Percentiles rank a stretch among this genome's conserved stretches.
Evolutionary conservation across 2,888 invertebrate species (phyloP).

Genomic region (Tenthredo mesomela): DNA sequence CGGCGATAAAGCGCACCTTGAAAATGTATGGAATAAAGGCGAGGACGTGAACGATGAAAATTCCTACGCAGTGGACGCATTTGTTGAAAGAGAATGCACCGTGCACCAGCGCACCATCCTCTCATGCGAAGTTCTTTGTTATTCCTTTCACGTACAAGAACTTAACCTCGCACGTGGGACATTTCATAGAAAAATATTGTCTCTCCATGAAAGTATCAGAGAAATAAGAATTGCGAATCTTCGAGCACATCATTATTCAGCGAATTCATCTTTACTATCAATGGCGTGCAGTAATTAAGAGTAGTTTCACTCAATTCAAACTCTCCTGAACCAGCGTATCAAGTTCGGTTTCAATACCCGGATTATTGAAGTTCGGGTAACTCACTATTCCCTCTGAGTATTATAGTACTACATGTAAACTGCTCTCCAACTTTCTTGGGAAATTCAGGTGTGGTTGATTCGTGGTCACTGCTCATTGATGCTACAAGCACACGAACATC

Average conservation of each 20-base stretch:
- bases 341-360: background rate
- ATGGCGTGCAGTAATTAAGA: background rate
- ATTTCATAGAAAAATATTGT: background rate
- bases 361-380: slow-evolving; percentile 1
- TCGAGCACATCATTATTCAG: background rate
- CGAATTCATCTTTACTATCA: background rate
- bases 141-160: slow-evolving; percentile 22
- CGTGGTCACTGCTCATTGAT: background rate
- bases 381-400: background rate
- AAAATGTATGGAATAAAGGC: background rate
- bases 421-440: background rate
- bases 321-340: background rate
- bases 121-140: background rate
- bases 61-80: slow-evolving; percentile 6
- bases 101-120: background rate
- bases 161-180: background rate
- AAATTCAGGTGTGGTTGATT: background rate
- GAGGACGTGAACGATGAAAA: background rate
- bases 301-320: background rate
- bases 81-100: background rate
- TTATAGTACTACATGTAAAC: background rate
- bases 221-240: background rate
- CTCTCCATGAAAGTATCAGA: too few relatives aligned
- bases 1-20: background rate
- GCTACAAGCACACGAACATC: background rate